Evolutionary conservation across 2,113 vertebrate species (phyloP).

Genomic region (Pholis gunnellus): DNA sequence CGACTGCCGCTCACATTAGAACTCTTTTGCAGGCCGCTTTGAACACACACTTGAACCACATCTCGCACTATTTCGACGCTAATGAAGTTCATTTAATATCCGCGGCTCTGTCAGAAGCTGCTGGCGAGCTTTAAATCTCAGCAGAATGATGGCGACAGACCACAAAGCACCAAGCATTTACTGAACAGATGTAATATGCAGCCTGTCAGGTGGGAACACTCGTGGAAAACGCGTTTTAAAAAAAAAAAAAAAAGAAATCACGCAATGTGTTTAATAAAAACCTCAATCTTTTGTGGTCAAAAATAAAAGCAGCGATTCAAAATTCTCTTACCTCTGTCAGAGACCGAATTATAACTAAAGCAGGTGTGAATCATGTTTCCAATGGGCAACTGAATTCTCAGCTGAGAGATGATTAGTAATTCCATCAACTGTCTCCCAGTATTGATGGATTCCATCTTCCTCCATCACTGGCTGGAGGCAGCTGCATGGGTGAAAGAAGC

Average conservation of each 20-base stretch:
- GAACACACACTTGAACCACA: slow-evolving; percentile 51
- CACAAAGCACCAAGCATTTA: slow-evolving; percentile 28
- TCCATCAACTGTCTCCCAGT: slow-evolving; percentile 65
- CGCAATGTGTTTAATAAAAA: neutral
- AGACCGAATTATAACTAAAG: slow-evolving; percentile 21
- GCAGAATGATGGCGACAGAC: neutral
- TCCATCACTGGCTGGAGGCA: slow-evolving; percentile 40
- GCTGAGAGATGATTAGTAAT: slow-evolving; percentile 70
- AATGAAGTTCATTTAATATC: slow-evolving; percentile 57
- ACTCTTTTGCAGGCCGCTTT: slow-evolving; percentile 60
- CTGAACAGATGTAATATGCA: slow-evolving; percentile 13
- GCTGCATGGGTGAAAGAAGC: slow-evolving; percentile 56
- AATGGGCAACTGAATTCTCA: slow-evolving; percentile 52
- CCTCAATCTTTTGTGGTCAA: neutral
- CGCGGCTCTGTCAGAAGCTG: slow-evolving; percentile 23
- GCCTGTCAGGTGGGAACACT: neutral
- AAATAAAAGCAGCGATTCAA: neutral
- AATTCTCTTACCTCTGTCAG: neutral
- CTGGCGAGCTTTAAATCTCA: slow-evolving; percentile 6
- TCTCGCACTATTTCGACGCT: slow-evolving; percentile 32
- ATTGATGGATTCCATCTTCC: slow-evolving; percentile 76
- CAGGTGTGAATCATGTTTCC: slow-evolving; percentile 43
- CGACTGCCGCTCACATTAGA: slow-evolving; percentile 43
- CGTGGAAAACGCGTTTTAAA: neutral
- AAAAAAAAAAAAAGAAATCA: neutral